Conservation (phyloP, 1,140 invertebrate genomes). For the Diorhabda carinulata region DNA sequence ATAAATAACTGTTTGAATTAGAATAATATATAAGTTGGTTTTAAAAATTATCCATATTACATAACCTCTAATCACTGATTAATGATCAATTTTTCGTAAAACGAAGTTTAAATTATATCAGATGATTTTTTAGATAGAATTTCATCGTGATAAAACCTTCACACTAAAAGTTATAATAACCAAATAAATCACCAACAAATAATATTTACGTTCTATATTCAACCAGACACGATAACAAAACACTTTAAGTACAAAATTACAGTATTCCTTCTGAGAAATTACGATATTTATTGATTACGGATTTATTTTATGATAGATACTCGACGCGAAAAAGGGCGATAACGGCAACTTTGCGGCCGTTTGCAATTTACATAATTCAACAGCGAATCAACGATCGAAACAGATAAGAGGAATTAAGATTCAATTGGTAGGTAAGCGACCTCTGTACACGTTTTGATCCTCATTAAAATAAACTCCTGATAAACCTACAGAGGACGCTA, state of each 20-base stretch:
- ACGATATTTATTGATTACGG: constrained; percentile 16
- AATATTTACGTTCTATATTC: constrained; percentile 5
- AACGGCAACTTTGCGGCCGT: constrained; percentile 7
- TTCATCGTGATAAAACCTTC: too few species aligned
- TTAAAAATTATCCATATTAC: too few species aligned
- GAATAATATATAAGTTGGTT: too few species aligned
- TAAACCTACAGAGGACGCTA: constrained; percentile 23
- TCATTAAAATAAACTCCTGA: constrained; percentile 20
- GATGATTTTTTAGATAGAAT: too few species aligned
- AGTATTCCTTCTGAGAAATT: constrained; percentile 10
- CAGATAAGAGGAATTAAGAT: constrained; percentile 19
- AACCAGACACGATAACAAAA: constrained; percentile 10
- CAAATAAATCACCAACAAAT: constrained; percentile 9
- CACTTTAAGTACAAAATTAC: constrained; percentile 14
- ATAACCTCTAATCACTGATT: too few species aligned
- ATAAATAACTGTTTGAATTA: too few species aligned
- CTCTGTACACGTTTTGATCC: constrained; percentile 18
- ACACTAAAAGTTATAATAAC: too few species aligned
- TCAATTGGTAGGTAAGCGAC: constrained; percentile 20
- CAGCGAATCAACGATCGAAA: constrained; percentile 6
- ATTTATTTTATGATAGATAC: constrained; percentile 12
- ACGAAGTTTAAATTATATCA: too few species aligned
- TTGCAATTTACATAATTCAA: constrained; percentile 19
- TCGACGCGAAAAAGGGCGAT: constrained; percentile 16
- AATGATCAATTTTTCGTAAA: too few species aligned